Conservation (phyloP, 2,797 vertebrate genomes). For the Sylvia borin region DNA sequence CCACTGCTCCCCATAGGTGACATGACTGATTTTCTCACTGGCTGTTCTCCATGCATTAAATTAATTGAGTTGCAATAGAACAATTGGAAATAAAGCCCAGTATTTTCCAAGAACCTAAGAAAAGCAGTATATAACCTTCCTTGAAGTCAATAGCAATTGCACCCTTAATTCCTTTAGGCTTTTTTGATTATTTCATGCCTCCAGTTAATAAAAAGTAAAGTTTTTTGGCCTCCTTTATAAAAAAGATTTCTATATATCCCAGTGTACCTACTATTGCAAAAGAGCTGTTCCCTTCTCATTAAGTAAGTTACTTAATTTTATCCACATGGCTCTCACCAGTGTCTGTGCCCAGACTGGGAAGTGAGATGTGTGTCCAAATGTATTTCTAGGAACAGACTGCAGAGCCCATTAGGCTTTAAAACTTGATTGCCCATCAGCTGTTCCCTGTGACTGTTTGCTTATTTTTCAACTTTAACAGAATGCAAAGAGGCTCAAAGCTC, state of each 20-base stretch:
- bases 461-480: neutral
- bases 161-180: neutral
- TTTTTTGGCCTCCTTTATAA: neutral
- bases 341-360: neutral
- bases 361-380: neutral
- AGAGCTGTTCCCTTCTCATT: neutral
- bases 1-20: neutral
- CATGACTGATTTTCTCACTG: neutral
- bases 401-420: conserved; percentile 30
- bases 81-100: neutral
- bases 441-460: neutral
- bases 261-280: neutral
- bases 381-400: conserved; percentile 20
- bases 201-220: neutral
- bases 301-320: conserved; percentile 51
- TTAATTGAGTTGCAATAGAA: neutral
- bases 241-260: neutral
- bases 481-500: neutral
- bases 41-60: neutral
- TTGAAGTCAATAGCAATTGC: neutral
- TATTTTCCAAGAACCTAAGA: neutral
- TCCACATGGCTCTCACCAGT: conserved; percentile 27
- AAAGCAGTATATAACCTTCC: neutral
- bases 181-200: neutral
- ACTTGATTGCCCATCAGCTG: neutral